A percentile compares a stretch with the other conserved stretches of the same genome.
Conservation (phyloP, 2,888 invertebrate genomes). For the Hirtodrosophila trivittata region DNA sequence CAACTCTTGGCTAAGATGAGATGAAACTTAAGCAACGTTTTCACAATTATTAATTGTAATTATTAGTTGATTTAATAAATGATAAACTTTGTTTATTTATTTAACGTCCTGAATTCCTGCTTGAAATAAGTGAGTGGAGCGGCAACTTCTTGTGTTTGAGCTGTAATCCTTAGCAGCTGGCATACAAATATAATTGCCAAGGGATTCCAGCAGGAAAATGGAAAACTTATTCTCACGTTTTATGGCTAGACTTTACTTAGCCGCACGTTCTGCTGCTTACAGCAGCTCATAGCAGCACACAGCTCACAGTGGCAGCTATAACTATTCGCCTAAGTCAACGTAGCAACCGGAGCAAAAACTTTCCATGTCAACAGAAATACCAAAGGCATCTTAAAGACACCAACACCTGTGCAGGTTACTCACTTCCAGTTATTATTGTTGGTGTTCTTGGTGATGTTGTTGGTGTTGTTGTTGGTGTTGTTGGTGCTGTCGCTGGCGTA, state of each 20-base stretch:
- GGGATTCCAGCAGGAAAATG: constrained; percentile 42
- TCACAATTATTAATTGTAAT: too few relatives aligned
- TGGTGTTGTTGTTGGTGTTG: constrained; percentile 24
- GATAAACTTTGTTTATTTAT: constrained; percentile 14
- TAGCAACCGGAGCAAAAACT: constrained; percentile 50
- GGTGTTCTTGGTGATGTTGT: constrained; percentile 10
- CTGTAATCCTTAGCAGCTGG: constrained; percentile 38
- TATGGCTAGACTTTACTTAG: constrained; percentile 63
- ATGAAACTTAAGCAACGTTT: too few relatives aligned
- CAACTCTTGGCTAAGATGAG: too few relatives aligned
- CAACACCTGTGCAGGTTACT: constrained; percentile 56
- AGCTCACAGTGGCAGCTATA: constrained; percentile 52
- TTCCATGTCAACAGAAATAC: constrained; percentile 57
- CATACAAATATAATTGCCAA: constrained; percentile 54
- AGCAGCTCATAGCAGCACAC: too few relatives aligned
- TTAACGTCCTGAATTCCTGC: too few relatives aligned
- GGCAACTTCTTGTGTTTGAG: constrained; percentile 17
- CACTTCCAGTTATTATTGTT: constrained; percentile 36
- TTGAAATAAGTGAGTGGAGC: too few relatives aligned
- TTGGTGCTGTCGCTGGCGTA: constrained; percentile 58
- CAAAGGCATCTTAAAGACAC: constrained; percentile 57
- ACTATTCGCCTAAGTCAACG: constrained; percentile 47
- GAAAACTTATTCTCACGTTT: constrained; percentile 69
- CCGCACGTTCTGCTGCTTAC: constrained; percentile 30
- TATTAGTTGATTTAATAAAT: too few relatives aligned